Conservation (phyloP, 2,113 vertebrate species). For the Ammospiza nelsoni region DNA sequence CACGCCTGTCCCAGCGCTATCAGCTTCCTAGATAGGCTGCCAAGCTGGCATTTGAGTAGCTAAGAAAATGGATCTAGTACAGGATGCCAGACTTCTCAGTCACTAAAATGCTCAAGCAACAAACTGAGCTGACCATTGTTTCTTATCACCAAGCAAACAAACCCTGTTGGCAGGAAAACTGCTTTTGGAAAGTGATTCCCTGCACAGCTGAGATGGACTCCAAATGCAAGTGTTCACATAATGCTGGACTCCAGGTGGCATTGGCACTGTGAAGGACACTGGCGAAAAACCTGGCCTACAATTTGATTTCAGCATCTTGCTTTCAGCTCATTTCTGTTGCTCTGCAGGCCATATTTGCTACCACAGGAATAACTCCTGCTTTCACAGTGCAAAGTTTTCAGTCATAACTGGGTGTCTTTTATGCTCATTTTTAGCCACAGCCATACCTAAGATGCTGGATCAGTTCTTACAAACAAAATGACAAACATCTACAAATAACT, state of each 20-base stretch:
- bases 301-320: neutral
- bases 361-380: neutral
- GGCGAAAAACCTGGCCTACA: neutral
- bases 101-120: constrained; percentile 22
- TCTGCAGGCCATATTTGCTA: neutral
- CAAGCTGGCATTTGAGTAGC: constrained; percentile 34
- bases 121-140: constrained; percentile 40
- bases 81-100: constrained; percentile 1
- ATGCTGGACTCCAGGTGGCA: neutral
- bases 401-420: neutral
- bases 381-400: neutral
- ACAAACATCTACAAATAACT: neutral
- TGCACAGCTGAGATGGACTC: neutral
- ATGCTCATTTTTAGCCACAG: neutral
- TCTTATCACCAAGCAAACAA: constrained; percentile 55
- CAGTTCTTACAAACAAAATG: neutral
- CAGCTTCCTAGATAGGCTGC: constrained; percentile 8
- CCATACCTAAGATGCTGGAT: neutral
- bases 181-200: neutral
- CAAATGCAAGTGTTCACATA: neutral
- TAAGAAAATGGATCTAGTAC: constrained; percentile 44
- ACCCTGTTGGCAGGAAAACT: constrained; percentile 31
- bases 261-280: neutral
- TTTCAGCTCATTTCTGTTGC: neutral
- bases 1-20: neutral